Base-by-base conservation (phyloP, 2,113 vertebrate species). In the Urocitellus parryii region DNA sequence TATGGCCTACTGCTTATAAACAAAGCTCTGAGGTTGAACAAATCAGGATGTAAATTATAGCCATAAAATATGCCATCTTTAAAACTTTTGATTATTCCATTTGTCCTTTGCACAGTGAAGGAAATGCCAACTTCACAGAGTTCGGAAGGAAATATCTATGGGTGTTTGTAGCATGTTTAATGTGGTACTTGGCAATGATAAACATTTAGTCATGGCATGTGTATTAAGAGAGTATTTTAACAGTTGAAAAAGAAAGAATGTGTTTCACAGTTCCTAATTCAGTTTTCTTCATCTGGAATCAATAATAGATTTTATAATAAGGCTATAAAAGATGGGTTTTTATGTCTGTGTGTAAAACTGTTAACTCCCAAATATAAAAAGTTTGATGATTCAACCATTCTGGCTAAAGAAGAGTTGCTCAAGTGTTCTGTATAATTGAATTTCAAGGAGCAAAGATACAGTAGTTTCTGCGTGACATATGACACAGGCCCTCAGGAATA, bases 201-300 rank as follows among this genome's bases (percentile, higher is more conserved):
- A 83, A 18, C 5, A 32, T 58, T 34, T 34, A 20, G 0, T 73
- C 29, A 85, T 18, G n/a, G 6, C 5, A 56, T 53, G 1, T 58
- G 7, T 63, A 9, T 82, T 67, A 56, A 85, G 34, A 45, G 27
- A n/a, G 2, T 53, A 24, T 56, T 70, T 32, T 87, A 67, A 70
- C 63, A 65, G 51, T 78, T 76, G 34, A 63, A 88, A n/a, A 84
- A 88, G 65, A 65, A 37, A 11, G 39, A 65, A 3, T 13, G 4
- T 32, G 51, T 70, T 81, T 42, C 51, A 4, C 70, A 73, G 45
- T 93, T 91, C 18, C 5, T 34, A 32, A 5, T 72, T 70, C 27
- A 51, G 8, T 29, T 85, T 93, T 87, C 77, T 91, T 74, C 20
- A 42, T 77, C 51, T 91, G 74, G 58, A 95, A 65, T 84, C 18